These are phyloP conservation scores for Ariolimax columbianus DNA, from an alignment of 2,888 invertebrate genomes.

Conservation along the genomic window DNA sequence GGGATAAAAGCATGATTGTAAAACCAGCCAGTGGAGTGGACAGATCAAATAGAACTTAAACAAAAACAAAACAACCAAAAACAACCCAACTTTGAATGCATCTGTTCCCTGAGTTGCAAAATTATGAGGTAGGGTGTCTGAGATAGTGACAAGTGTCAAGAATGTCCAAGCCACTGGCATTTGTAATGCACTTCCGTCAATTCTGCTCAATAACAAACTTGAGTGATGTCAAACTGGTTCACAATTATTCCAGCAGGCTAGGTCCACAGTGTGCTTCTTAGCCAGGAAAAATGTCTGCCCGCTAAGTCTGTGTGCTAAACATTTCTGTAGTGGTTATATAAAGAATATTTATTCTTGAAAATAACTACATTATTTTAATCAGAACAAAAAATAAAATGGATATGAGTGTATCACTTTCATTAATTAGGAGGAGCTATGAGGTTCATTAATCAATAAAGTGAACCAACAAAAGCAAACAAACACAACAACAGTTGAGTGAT, in stretches of 20 bases:
- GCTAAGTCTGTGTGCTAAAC: neutral
- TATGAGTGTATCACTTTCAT: neutral
- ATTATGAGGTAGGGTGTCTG: constrained; percentile 24
- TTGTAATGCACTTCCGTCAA: neutral
- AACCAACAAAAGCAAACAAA: neutral
- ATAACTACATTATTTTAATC: neutral
- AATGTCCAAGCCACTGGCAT: constrained; percentile 9
- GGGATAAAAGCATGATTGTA: neutral
- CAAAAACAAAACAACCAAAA: neutral
- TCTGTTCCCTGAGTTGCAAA: constrained; percentile 44
- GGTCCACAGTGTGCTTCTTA: neutral
- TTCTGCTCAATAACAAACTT: neutral
- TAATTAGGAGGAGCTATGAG: neutral
- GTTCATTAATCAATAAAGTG: neutral
- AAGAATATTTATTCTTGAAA: neutral
- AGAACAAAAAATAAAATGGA: neutral
- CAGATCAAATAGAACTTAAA: no score
- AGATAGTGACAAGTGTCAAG: neutral
- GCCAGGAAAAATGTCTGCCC: neutral
- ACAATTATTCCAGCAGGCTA: neutral
- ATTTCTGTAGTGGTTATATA: neutral
- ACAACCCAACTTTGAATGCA: constrained; percentile 25
- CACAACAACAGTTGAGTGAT: neutral
- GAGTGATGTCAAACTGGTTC: neutral
- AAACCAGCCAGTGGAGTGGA: neutral